Evolutionary conservation across 2,888 invertebrate species (phyloP).

Genomic region (Cerastoderma edule): DNA sequence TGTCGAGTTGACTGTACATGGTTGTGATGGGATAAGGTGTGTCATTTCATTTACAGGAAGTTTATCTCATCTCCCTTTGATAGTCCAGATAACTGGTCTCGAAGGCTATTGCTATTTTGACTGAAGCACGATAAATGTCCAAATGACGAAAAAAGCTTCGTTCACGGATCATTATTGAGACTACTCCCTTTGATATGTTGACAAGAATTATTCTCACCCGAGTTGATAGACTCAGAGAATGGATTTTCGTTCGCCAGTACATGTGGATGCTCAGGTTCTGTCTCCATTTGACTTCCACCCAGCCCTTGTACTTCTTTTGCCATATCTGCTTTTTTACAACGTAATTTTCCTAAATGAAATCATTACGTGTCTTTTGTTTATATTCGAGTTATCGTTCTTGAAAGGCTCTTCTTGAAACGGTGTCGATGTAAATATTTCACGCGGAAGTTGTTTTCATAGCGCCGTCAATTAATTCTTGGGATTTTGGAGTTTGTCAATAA

Average conservation of each 20-base stretch:
- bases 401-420: conserved; percentile 3
- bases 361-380: conserved; percentile 3
- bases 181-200: not conserved
- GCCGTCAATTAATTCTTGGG: conserved; percentile 22
- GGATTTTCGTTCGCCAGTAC: conserved; percentile 54
- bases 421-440: conserved; percentile 30
- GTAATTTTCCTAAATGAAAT: not conserved
- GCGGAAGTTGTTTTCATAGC: conserved; percentile 25
- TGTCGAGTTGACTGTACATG: too few relatives aligned
- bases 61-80: not conserved
- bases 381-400: not conserved
- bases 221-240: conserved; percentile 25
- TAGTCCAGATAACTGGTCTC: not conserved
- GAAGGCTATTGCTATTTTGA: not conserved
- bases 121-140: not conserved
- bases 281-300: not conserved
- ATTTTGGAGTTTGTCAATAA: conserved; percentile 34
- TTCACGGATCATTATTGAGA: not conserved
- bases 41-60: not conserved
- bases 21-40: too few relatives aligned
- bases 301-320: not conserved
- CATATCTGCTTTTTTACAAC: not conserved
- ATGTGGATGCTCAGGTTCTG: conserved; percentile 22
- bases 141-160: not conserved
- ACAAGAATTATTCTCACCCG: conserved; percentile 11